These are phyloP conservation scores for Vollenhovia emeryi DNA, from an alignment of 1,140 invertebrate species.

Conservation along the genomic window DNA sequence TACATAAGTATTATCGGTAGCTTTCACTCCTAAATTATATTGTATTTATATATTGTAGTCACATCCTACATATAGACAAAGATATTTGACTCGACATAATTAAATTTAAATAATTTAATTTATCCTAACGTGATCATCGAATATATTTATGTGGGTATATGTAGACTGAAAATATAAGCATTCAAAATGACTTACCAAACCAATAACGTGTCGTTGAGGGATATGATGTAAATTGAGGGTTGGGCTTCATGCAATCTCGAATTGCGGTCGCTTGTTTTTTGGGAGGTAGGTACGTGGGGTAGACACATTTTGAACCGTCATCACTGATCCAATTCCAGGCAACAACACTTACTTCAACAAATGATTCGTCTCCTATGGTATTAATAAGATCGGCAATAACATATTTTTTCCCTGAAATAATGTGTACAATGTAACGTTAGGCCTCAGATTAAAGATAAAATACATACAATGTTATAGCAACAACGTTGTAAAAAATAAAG, in stretches of 20 bases:
- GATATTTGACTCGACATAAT: too few relatives aligned
- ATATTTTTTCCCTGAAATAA: not conserved
- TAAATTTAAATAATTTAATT: too few relatives aligned
- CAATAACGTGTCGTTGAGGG: not conserved
- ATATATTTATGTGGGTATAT: too few relatives aligned
- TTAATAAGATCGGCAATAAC: slow-evolving; percentile 1
- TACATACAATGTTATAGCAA: not conserved
- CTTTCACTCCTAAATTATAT: too few relatives aligned
- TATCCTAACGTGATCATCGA: too few relatives aligned
- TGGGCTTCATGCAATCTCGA: not conserved
- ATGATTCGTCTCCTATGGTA: not conserved
- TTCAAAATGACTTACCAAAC: slow-evolving; percentile 1
- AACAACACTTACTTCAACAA: slow-evolving; percentile 5
- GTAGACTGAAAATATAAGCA: too few relatives aligned
- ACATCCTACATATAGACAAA: too few relatives aligned
- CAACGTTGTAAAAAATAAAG: not conserved
- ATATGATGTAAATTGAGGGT: not conserved
- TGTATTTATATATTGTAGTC: too few relatives aligned
- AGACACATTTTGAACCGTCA: not conserved
- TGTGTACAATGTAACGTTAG: not conserved
- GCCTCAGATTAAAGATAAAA: not conserved
- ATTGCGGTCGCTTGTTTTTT: not conserved
- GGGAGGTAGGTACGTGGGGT: not conserved
- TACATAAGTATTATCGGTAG: too few relatives aligned
- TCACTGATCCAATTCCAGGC: slow-evolving; percentile 3